Conservation (phyloP, 2,113 vertebrate species). For the Amblyornis subalaris region DNA sequence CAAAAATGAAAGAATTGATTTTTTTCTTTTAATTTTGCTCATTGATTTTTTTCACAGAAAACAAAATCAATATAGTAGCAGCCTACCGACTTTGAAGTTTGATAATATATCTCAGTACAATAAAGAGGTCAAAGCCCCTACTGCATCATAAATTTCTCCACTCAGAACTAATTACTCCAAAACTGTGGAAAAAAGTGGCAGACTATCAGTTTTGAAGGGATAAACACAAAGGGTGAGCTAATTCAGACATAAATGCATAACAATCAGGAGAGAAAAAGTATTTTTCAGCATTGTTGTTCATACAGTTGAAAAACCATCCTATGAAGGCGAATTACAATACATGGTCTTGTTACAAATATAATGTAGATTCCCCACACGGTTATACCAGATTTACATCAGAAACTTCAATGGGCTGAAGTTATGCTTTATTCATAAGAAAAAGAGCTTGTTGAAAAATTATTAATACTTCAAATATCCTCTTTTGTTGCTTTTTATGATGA, state of each 20-base stretch:
- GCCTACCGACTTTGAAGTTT: slow-evolving; percentile 40
- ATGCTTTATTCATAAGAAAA: not conserved
- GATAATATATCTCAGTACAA: slow-evolving; percentile 50
- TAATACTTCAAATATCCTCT: not conserved
- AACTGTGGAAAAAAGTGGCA: slow-evolving; percentile 38
- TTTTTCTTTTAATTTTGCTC: slow-evolving; percentile 60
- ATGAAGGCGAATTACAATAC: not conserved
- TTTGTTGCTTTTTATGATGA: not conserved
- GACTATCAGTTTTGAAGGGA: not conserved
- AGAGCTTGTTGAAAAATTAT: not conserved
- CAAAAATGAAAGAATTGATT: slow-evolving; percentile 31
- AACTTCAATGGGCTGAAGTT: not conserved
- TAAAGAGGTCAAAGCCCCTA: slow-evolving; percentile 49
- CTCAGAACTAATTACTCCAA: slow-evolving; percentile 59
- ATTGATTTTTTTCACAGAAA: slow-evolving; percentile 64
- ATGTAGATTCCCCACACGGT: not conserved
- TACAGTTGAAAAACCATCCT: not conserved
- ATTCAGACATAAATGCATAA: not conserved
- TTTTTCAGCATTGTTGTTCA: not conserved
- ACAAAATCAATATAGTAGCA: slow-evolving; percentile 63
- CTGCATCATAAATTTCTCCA: slow-evolving; percentile 31
- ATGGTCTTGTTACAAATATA: not conserved
- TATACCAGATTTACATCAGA: not conserved
- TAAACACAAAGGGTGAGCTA: not conserved
- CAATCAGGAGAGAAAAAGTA: not conserved